These are phyloP conservation scores for Heliconius hortense DNA, from an alignment of 2,888 invertebrate genomes.

Conservation along the genomic window DNA sequence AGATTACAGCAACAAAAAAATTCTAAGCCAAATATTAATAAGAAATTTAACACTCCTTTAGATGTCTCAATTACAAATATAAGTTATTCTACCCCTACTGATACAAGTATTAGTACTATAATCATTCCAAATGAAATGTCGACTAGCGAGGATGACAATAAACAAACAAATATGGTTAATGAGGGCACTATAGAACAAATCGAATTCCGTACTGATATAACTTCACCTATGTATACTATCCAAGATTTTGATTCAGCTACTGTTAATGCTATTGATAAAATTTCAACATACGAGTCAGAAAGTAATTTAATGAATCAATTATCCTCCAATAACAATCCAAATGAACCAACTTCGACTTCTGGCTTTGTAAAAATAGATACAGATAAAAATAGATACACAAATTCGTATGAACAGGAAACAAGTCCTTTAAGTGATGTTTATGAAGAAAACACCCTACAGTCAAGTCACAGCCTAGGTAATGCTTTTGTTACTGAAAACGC, in stretches of 20 bases:
- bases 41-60: neutral
- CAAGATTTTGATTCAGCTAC: conserved; percentile 6
- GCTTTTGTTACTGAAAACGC: neutral
- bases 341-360: neutral
- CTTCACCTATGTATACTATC: neutral
- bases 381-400: neutral
- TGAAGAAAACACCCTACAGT: neutral
- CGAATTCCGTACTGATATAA: neutral
- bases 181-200: neutral
- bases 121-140: neutral
- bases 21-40: neutral
- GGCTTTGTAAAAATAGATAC: neutral
- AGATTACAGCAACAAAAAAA: neutral
- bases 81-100: neutral
- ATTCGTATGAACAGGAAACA: neutral
- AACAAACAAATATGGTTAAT: neutral
- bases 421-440: neutral
- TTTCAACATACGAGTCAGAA: neutral
- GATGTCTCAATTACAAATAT: conserved; percentile 2
- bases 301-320: neutral
- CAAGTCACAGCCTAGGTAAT: neutral
- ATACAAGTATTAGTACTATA: neutral
- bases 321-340: neutral
- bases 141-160: neutral
- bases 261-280: neutral